These are phyloP conservation scores for Parus major DNA, from an alignment of 2,113 vertebrate species.

Conservation along the genomic window DNA sequence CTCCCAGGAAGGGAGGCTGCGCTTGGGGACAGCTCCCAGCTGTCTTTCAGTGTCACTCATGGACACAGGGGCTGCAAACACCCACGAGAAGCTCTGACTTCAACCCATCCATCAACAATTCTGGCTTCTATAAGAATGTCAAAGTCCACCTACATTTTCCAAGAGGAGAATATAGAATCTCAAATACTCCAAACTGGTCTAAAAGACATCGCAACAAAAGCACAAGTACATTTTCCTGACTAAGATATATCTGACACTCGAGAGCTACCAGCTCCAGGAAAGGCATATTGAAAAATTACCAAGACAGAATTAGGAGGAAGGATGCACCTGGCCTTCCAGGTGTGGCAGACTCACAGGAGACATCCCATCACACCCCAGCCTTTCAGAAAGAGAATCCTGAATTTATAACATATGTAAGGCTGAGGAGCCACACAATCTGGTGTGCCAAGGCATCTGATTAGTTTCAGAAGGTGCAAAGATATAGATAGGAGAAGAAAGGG, in stretches of 20 bases:
- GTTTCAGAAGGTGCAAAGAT: not conserved
- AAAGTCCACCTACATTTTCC: not conserved
- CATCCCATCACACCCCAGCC: not conserved
- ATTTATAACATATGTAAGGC: not conserved
- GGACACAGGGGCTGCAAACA: not conserved
- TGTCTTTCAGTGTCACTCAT: not conserved
- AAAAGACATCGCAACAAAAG: not conserved
- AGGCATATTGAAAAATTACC: not conserved
- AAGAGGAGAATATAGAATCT: not conserved
- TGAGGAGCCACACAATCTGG: not conserved
- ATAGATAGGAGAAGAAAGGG: not conserved
- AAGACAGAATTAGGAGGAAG: not conserved
- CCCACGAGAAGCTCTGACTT: not conserved
- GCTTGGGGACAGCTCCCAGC: not conserved
- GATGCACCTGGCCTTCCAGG: not conserved
- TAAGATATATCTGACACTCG: not conserved
- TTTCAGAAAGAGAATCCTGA: not conserved
- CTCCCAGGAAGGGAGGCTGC: not conserved
- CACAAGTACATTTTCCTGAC: not conserved
- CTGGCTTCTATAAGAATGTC: not conserved
- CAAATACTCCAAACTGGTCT: not conserved
- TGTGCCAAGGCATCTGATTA: slow-evolving; percentile 49
- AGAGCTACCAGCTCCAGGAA: not conserved
- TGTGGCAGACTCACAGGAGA: not conserved
- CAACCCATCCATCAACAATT: not conserved